Evolutionary conservation across 2,113 vertebrate genomes (phyloP), one percentile per base, ranked within the genome.

Genomic region (Mystacornis crossleyi): DNA sequence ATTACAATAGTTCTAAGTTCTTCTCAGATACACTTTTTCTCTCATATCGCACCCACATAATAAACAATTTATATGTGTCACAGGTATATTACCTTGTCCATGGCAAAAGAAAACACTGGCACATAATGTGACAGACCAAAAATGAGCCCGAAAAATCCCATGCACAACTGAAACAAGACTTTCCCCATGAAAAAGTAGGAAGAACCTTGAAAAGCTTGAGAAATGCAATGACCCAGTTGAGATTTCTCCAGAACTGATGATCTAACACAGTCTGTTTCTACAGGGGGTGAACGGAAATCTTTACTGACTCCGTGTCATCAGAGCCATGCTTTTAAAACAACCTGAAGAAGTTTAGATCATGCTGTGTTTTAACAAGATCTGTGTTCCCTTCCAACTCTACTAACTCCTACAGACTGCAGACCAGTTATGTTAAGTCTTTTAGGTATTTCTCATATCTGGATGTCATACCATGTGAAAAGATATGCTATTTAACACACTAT

Each of bases 11-110:
- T 66, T 43, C 14, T 78, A 25, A 25, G 67, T 92, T 85, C 51
- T 81, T 64, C 58, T 61, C 47, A 57, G 45, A 43, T 55, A 42
- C 43, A 23, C 2, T 4, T 74, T 75, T 87, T 90, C 42, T 69
- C 33, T 88, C 18, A 4, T 38, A 48, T 48, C 0, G 0, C n/a
- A 53, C 20, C 14, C 62, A 88, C 28, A 60, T 2, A 53, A 40
- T 50, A 75, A 93, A 79, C 18, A 79, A 80, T 53, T 75, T 61
- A 69, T 55, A 57, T 4, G 8, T 5, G 6, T 60, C 48, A 75
- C n/a, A 64, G 34, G 19, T 45, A 26, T 33, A 69, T 55, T 64
- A 31, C 40, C 40, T 43, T 89, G 62, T 58, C 34, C 50, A 17
- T 7, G 12, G 29, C 43, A 57, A 51, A 86, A 81, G 38, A 80